Percentiles rank a stretch among this genome's conserved stretches.
phyloP scores from a whole-genome alignment of 2,888 invertebrate genomes.

The Stenchaetothrips biformis region DNA sequence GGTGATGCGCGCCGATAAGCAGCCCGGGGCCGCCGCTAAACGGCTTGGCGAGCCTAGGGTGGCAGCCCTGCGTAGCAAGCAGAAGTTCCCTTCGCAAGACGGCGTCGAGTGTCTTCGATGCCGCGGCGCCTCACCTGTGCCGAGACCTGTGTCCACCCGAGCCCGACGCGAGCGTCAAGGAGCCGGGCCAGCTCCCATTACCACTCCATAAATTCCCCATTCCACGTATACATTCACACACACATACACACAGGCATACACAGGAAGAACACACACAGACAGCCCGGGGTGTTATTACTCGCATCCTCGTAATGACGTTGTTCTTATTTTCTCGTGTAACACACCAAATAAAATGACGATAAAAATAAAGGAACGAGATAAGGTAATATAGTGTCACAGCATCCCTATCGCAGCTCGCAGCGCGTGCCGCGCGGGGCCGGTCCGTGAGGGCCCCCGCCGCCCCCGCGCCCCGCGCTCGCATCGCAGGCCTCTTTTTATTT shows the following conservation, averaged over 20 bases:
- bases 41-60: neutral
- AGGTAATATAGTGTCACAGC: neutral
- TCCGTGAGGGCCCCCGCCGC: neutral
- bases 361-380: neutral
- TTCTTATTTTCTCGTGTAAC: neutral
- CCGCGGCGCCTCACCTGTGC: too few relatives aligned
- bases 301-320: neutral
- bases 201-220: too few relatives aligned
- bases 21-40: neutral
- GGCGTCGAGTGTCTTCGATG: too few relatives aligned
- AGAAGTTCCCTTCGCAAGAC: too few relatives aligned
- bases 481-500: too few relatives aligned
- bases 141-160: too few relatives aligned
- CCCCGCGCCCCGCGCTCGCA: neutral
- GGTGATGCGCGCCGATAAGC: too few relatives aligned
- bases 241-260: too few relatives aligned
- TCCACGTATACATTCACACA: too few relatives aligned
- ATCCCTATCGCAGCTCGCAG: neutral
- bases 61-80: neutral
- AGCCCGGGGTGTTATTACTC: neutral
- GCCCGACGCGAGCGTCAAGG: too few relatives aligned
- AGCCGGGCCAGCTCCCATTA: too few relatives aligned
- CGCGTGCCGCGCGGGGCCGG: neutral
- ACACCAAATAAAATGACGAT: neutral
- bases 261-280: too few relatives aligned